phyloP scores from a whole-genome alignment of 53 echinoderm and acorn worm genomes.

The Echinometra lucunter region DNA sequence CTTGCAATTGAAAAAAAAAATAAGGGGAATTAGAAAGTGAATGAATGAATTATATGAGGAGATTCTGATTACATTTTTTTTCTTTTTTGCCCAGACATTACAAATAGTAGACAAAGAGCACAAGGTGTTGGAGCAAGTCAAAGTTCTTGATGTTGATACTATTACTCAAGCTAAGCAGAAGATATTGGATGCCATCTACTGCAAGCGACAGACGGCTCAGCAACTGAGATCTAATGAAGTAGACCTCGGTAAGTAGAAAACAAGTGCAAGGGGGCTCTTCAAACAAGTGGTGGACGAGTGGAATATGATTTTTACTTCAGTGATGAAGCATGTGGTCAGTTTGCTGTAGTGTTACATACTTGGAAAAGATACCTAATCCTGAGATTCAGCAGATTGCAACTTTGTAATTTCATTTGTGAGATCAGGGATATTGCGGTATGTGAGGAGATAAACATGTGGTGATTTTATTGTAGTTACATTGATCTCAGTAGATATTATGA shows the following conservation, averaged over 20 bases:
- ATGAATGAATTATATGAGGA: neutral
- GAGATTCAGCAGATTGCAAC: too few relatives aligned
- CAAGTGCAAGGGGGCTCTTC: neutral
- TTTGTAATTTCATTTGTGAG: too few relatives aligned
- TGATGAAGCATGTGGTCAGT: neutral
- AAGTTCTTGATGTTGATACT: conserved; percentile 69
- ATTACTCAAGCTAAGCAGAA: conserved; percentile 73
- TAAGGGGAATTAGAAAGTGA: neutral
- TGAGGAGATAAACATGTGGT: too few relatives aligned
- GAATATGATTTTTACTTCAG: neutral
- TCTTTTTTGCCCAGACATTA: neutral
- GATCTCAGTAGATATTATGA: too few relatives aligned
- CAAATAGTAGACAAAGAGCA: conserved; percentile 62
- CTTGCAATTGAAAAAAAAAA: too few relatives aligned
- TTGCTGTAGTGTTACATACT: neutral
- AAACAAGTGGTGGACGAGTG: neutral
- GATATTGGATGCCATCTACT: conserved; percentile 73
- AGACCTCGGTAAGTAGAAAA: conserved; percentile 29
- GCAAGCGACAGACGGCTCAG: conserved; percentile 55
- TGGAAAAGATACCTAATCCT: too few relatives aligned
- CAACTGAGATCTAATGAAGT: conserved; percentile 60
- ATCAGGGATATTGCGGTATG: too few relatives aligned
- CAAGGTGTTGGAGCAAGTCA: conserved; percentile 68
- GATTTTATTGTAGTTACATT: too few relatives aligned
- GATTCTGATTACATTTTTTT: neutral